A percentile compares a stretch with the other conserved stretches of the same genome.
Conservation (phyloP, 2,797 vertebrate species). For the Myotis findleyi region DNA sequence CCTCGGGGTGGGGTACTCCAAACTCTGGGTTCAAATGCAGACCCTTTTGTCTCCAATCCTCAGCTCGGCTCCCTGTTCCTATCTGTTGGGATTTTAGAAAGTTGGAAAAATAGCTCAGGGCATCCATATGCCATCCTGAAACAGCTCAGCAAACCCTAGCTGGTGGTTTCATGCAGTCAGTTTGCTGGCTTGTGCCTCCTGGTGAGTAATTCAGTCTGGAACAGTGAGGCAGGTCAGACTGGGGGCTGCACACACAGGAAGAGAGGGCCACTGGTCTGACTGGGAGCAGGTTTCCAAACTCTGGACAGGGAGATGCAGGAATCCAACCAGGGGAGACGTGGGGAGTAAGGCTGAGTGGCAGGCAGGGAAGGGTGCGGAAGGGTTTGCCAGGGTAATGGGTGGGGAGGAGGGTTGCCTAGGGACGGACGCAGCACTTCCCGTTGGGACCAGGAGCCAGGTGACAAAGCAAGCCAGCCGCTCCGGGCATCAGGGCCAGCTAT, state of each 20-base stretch:
- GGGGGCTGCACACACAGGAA: background rate
- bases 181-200: background rate
- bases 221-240: conserved; percentile 12
- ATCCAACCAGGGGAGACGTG: background rate
- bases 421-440: background rate
- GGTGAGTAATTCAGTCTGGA: conserved; percentile 58
- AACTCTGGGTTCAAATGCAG: background rate
- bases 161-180: background rate
- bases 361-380: background rate
- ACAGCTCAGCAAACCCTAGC: background rate
- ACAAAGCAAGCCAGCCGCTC: background rate
- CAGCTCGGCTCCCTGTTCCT: background rate
- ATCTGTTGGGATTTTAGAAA: conserved; percentile 23
- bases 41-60: background rate
- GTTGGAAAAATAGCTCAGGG: background rate
- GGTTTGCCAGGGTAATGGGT: background rate
- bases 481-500: background rate
- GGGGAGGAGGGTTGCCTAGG: background rate
- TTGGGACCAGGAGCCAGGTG: background rate
- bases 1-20: background rate
- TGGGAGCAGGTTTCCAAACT: background rate
- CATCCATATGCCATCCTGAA: background rate
- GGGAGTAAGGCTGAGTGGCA: background rate
- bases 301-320: background rate
- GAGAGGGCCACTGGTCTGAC: background rate